phyloP scores from a whole-genome alignment of 53 echinoderm and acorn worm species.

The Henricia sp. region DNA sequence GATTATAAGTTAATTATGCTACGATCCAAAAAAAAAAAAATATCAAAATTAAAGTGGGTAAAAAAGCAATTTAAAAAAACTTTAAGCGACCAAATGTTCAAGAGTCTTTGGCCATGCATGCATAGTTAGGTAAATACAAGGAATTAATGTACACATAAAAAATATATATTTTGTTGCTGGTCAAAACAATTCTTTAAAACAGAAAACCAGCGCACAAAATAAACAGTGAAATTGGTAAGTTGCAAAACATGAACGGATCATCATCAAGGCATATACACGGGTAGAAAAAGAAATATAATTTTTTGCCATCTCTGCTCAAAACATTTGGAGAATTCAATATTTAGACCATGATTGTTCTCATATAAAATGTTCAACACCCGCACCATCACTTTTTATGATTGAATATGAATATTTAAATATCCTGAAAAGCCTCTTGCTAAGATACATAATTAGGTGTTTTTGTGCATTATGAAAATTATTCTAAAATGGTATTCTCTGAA shows the following conservation, averaged over 20 bases:
- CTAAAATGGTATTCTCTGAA: not conserved
- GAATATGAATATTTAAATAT: too few relatives aligned
- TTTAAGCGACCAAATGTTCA: not conserved
- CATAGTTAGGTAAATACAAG: not conserved
- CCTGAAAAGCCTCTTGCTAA: too few relatives aligned
- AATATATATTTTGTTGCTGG: not conserved
- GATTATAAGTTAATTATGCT: too few relatives aligned
- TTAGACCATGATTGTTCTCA: too few relatives aligned
- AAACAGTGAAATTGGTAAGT: not conserved
- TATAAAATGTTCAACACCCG: too few relatives aligned
- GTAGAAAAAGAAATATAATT: too few relatives aligned
- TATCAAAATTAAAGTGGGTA: not conserved
- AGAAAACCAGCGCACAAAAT: not conserved
- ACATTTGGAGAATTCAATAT: too few relatives aligned
- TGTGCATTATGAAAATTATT: not conserved
- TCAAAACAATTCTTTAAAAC: not conserved
- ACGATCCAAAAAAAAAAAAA: not conserved
- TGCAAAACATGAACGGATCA: too few relatives aligned
- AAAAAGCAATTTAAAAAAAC: not conserved
- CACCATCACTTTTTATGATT: too few relatives aligned
- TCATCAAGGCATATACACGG: too few relatives aligned
- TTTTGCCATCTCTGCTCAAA: too few relatives aligned
- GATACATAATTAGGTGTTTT: not conserved
- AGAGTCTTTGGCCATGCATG: constrained; percentile 50
- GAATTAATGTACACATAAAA: not conserved